phyloP scores from a whole-genome alignment of 2,888 invertebrate genomes.

The Ectemnius cavifrons region DNA sequence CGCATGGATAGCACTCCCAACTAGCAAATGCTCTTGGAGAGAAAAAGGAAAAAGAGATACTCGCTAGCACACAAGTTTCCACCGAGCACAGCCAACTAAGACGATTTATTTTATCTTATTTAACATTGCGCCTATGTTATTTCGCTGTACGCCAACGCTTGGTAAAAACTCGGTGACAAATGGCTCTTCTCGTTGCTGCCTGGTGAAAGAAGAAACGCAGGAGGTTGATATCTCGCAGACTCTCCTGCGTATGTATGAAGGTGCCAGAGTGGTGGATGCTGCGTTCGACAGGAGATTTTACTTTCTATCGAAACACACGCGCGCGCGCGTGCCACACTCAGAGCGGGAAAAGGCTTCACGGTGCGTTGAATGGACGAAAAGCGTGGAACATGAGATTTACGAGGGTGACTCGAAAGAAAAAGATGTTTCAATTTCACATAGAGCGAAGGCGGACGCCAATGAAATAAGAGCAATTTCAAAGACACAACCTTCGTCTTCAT shows the following conservation, averaged over 20 bases:
- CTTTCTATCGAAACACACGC: neutral
- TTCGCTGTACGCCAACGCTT: neutral
- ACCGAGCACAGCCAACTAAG: neutral
- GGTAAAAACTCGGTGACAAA: conserved; percentile 2
- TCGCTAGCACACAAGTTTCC: neutral
- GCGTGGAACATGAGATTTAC: neutral
- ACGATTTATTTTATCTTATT: neutral
- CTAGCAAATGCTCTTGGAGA: neutral
- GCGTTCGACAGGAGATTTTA: neutral
- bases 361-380: neutral
- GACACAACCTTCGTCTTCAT: neutral
- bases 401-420: neutral
- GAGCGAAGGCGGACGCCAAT: no score
- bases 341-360: conserved; percentile 6
- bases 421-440: neutral
- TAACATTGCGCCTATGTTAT: neutral
- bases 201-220: conserved; percentile 1
- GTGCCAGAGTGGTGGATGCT: no score
- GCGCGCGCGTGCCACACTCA: neutral
- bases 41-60: neutral
- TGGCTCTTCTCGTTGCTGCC: neutral
- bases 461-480: neutral
- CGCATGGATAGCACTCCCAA: neutral
- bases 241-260: neutral
- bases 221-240: neutral